phyloP scores from a whole-genome alignment of 64 coral and sea anemone genomes.

The Dendronephthya gigantea region DNA sequence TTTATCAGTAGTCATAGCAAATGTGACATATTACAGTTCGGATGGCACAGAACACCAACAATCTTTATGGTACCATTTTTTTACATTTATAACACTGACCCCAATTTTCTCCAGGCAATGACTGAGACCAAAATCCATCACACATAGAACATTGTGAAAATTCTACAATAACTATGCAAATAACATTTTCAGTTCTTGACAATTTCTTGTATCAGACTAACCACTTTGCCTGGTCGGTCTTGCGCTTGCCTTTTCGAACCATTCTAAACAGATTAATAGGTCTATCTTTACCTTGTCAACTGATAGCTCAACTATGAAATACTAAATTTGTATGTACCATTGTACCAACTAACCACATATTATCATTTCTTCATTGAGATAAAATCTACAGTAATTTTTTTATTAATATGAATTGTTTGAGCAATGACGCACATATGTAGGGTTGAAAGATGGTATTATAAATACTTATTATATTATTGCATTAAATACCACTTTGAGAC shows the following conservation, averaged over 20 bases:
- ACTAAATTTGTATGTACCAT: background rate
- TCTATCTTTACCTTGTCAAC: background rate
- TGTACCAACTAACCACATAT: no score
- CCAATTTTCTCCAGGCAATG: no score
- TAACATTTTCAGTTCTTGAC: no score
- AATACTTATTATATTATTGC: no score
- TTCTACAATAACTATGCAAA: no score
- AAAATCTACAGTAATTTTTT: background rate
- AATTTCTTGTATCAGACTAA: background rate
- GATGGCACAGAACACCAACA: no score
- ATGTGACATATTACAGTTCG: no score
- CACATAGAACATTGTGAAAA: no score
- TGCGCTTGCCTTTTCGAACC: background rate
- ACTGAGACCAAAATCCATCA: no score
- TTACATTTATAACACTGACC: no score
- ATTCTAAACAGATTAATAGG: background rate
- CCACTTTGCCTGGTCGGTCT: constrained; percentile 2
- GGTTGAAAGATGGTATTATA: background rate
- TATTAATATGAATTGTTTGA: background rate
- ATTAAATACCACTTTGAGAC: background rate
- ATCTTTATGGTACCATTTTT: no score
- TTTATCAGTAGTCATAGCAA: no score
- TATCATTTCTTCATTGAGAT: background rate
- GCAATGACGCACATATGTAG: background rate
- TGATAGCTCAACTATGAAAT: background rate